Percentiles rank a stretch among this genome's conserved stretches.
Evolutionary conservation across 2,797 vertebrate species (phyloP).

Genomic region (Lagocephalus sceleratus): DNA sequence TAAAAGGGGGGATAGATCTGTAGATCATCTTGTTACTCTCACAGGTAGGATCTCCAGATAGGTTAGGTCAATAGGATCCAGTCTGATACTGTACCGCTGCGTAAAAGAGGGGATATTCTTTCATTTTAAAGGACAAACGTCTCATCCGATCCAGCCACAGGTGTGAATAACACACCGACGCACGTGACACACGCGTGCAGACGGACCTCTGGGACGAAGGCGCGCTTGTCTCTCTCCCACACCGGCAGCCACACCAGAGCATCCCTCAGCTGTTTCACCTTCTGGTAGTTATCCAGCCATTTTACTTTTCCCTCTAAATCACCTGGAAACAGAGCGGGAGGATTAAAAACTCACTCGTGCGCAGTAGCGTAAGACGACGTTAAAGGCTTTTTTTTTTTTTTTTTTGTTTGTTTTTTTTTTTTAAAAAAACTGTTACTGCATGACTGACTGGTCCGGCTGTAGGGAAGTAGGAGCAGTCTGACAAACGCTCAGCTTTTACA

Average conservation of each 20-base stretch:
- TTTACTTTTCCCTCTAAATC: conserved; percentile 94
- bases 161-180: too few species aligned
- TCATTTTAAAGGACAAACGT: too few species aligned
- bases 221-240: conserved; percentile 88
- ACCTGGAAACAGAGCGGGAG: conserved; percentile 60
- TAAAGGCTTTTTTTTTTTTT: background rate
- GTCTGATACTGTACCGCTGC: too few species aligned
- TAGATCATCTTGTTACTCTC: too few species aligned
- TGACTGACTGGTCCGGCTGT: too few species aligned
- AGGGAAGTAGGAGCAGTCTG: conserved; percentile 22
- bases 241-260: conserved; percentile 87
- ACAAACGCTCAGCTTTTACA: conserved; percentile 25
- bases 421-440: too few species aligned
- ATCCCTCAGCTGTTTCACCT: conserved; percentile 86
- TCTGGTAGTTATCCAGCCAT: conserved; percentile 92
- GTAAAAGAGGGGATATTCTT: too few species aligned
- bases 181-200: background rate
- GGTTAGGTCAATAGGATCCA: too few species aligned
- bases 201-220: conserved; percentile 87
- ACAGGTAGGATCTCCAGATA: conserved; percentile 15
- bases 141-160: too few species aligned
- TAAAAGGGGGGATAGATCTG: too few species aligned
- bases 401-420: background rate
- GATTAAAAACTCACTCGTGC: background rate
- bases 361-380: background rate